Percentiles rank a stretch among this genome's conserved stretches.
Evolutionary conservation across 2,888 invertebrate species (phyloP).

Genomic region (Microctonus brassicae): DNA sequence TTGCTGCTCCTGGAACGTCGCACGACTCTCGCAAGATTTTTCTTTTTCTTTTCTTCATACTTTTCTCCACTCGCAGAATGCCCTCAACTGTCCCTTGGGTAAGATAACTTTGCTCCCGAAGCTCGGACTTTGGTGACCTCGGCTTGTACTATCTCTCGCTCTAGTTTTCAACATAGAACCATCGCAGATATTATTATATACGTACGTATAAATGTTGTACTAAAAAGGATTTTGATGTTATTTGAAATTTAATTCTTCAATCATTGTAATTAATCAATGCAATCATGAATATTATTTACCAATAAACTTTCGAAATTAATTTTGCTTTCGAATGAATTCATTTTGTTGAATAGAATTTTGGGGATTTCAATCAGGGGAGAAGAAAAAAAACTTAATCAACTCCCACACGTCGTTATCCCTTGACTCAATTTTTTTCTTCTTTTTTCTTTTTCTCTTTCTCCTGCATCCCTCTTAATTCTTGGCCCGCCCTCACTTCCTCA

Average conservation of each 20-base stretch:
- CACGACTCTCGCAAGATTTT: not conserved
- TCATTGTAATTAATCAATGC: constrained; percentile 3
- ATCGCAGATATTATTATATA: not conserved
- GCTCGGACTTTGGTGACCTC: constrained; percentile 24
- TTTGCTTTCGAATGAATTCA: constrained; percentile 25
- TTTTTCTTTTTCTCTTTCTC: not conserved
- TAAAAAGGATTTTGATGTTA: too few relatives aligned
- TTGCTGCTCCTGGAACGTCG: constrained; percentile 23
- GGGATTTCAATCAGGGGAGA: constrained; percentile 30
- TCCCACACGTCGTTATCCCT: constrained; percentile 36
- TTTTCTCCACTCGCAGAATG: not conserved
- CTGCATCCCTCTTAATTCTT: constrained; percentile 29
- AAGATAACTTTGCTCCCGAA: constrained; percentile 43
- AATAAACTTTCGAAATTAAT: not conserved
- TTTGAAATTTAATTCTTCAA: too few relatives aligned
- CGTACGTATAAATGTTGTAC: not conserved
- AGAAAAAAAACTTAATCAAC: constrained; percentile 32
- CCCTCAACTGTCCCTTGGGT: constrained; percentile 44
- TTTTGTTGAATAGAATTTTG: not conserved
- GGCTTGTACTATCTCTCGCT: not conserved
- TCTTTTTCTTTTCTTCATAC: constrained; percentile 4
- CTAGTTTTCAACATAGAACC: not conserved
- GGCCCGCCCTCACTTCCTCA: constrained; percentile 5
- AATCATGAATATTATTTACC: constrained; percentile 6
- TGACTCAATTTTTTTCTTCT: constrained; percentile 10